These are phyloP conservation scores for Neocrepidodera transversa DNA, from an alignment of 2,888 invertebrate genomes.

Conservation along the genomic window DNA sequence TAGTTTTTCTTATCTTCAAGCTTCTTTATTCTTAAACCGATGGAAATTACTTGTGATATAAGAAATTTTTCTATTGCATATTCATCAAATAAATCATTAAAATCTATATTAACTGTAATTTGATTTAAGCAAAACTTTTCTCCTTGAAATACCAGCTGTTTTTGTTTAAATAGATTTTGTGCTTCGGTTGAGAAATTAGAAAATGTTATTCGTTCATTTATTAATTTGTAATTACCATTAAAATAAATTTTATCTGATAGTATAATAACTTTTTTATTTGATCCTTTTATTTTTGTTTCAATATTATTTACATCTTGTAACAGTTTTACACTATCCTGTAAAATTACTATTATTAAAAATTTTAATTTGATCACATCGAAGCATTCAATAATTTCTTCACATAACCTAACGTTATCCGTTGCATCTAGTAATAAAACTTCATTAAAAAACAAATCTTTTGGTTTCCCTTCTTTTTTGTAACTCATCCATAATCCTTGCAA, in stretches of 20 bases:
- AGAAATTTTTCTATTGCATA: background rate
- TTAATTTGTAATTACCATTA: background rate
- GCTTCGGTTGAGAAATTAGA: background rate
- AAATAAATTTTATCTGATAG: background rate
- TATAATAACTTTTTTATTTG: constrained; percentile 1
- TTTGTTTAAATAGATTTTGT: background rate
- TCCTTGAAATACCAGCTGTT: constrained; percentile 7
- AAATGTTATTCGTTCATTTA: background rate
- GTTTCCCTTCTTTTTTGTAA: background rate
- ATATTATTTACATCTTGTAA: background rate
- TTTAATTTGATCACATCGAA: constrained; percentile 2
- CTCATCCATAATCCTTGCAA: constrained; percentile 1
- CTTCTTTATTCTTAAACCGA: background rate
- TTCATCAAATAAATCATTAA: background rate
- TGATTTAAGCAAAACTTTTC: background rate
- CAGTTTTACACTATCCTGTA: background rate
- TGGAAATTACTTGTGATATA: background rate
- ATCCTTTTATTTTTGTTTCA: background rate
- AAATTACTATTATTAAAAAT: background rate
- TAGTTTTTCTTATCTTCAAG: constrained; percentile 4
- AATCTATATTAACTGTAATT: background rate
- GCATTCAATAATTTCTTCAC: background rate
- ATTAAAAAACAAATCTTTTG: constrained; percentile 9
- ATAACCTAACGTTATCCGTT: background rate
- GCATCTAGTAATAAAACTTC: background rate